Percentiles rank a stretch among this genome's conserved stretches.
Evolutionary conservation across 2,113 vertebrate species (phyloP).

Genomic region (Gobio gobio): DNA sequence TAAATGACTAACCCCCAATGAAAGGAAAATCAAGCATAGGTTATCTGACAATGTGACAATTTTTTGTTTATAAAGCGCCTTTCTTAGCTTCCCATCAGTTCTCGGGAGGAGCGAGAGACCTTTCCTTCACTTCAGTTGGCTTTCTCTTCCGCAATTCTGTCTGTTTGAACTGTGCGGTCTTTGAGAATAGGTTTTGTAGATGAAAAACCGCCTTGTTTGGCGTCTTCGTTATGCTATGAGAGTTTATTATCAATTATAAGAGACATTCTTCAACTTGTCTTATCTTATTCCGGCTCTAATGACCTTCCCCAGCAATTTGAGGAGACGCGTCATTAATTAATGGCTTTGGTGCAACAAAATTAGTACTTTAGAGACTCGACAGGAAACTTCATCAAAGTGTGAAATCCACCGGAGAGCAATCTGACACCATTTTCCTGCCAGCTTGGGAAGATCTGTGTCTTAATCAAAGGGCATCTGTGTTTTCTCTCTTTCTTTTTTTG

Average conservation of each 20-base stretch:
- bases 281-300: slow-evolving; percentile 40
- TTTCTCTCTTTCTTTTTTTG: slow-evolving; percentile 39
- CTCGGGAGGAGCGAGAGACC: neutral
- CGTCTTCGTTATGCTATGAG: slow-evolving; percentile 1
- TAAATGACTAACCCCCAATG: neutral
- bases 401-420: slow-evolving; percentile 52
- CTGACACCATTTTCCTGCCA: slow-evolving; percentile 45
- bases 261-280: slow-evolving; percentile 45
- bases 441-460: slow-evolving; percentile 48
- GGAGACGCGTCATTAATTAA: slow-evolving; percentile 61
- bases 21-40: neutral
- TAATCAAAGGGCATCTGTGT: slow-evolving; percentile 53
- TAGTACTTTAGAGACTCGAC: slow-evolving; percentile 53
- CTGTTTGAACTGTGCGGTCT: slow-evolving; percentile 2
- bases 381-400: slow-evolving; percentile 58
- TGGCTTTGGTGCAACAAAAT: slow-evolving; percentile 58
- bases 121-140: neutral
- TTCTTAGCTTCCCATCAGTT: neutral
- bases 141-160: neutral
- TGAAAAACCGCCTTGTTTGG: slow-evolving; percentile 8
- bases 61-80: slow-evolving; percentile 3
- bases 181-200: slow-evolving; percentile 1
- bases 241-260: slow-evolving; percentile 32
- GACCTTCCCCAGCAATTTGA: slow-evolving; percentile 59
- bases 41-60: neutral